Conservation (phyloP, 2,888 invertebrate genomes). For the Tinea trinotella region DNA sequence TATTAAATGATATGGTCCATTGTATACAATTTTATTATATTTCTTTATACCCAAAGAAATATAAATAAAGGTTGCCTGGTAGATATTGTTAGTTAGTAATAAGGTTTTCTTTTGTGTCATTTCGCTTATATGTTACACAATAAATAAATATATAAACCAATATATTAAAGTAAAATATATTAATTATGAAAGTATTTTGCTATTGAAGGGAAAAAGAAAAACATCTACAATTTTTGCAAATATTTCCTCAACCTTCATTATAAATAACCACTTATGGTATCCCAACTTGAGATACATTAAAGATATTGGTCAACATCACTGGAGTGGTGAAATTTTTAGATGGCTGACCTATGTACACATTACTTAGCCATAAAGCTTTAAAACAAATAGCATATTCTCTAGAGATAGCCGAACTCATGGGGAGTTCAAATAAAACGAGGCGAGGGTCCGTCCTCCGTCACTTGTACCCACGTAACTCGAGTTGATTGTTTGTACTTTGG, state of each 20-base stretch:
- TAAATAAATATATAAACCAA: no score
- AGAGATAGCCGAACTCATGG: conserved; percentile 31
- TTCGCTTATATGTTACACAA: no score
- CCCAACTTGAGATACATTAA: conserved; percentile 36
- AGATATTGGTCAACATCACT: conserved; percentile 58
- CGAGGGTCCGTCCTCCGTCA: conserved; percentile 34
- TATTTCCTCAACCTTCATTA: conserved; percentile 4
- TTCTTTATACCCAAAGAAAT: no score
- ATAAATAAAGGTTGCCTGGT: no score
- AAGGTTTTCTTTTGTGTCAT: no score
- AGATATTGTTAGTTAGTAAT: no score
- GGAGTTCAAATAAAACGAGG: conserved; percentile 49
- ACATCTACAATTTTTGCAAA: no score
- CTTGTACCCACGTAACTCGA: conserved; percentile 56
- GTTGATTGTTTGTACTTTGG: conserved; percentile 67
- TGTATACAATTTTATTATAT: no score
- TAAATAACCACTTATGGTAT: neutral
- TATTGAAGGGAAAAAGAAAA: no score
- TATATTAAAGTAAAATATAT: no score
- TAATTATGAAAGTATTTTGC: no score
- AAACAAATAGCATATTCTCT: conserved; percentile 61
- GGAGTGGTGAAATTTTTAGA: conserved; percentile 50
- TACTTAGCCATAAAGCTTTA: conserved; percentile 72
- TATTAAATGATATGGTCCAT: no score
- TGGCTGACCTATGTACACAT: conserved; percentile 71